These are phyloP conservation scores for Coremacera marginata DNA, from an alignment of 2,888 invertebrate species.

Conservation along the genomic window DNA sequence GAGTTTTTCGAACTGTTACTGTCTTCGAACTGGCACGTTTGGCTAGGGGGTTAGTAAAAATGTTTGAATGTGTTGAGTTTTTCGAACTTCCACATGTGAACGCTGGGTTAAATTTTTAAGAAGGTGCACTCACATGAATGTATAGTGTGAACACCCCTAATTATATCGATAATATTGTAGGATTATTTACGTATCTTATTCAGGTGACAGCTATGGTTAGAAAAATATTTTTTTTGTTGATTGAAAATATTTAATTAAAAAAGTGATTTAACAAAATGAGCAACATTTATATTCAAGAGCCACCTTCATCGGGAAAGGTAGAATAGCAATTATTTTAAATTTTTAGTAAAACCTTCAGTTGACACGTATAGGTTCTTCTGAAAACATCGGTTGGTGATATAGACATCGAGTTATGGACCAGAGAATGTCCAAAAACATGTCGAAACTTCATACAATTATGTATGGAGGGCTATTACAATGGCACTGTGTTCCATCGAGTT, in stretches of 20 bases:
- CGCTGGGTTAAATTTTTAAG: too few species aligned
- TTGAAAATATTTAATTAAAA: neutral
- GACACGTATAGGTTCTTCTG: conserved; percentile 79
- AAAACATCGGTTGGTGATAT: conserved; percentile 96
- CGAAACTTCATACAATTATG: conserved; percentile 91
- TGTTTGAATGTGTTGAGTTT: too few species aligned
- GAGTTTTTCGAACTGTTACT: too few species aligned
- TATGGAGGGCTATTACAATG: conserved; percentile 94
- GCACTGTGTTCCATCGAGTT: conserved; percentile 92
- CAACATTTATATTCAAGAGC: conserved; percentile 97
- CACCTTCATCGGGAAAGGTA: conserved; percentile 95
- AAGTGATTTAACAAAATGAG: conserved; percentile 77
- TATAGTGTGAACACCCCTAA: too few species aligned
- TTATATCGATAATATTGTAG: too few species aligned
- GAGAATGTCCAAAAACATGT: conserved; percentile 95
- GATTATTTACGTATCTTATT: too few species aligned
- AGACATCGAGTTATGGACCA: conserved; percentile 97
- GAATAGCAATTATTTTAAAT: conserved; percentile 43
- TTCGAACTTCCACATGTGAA: too few species aligned
- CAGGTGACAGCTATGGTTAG: too few species aligned
- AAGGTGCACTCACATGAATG: too few species aligned
- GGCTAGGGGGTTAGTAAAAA: too few species aligned
- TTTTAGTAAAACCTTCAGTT: neutral
- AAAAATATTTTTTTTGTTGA: too few species aligned
- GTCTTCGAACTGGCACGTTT: too few species aligned